phyloP scores from a whole-genome alignment of 1,140 invertebrate species.

The Diabrotica undecimpunctata region DNA sequence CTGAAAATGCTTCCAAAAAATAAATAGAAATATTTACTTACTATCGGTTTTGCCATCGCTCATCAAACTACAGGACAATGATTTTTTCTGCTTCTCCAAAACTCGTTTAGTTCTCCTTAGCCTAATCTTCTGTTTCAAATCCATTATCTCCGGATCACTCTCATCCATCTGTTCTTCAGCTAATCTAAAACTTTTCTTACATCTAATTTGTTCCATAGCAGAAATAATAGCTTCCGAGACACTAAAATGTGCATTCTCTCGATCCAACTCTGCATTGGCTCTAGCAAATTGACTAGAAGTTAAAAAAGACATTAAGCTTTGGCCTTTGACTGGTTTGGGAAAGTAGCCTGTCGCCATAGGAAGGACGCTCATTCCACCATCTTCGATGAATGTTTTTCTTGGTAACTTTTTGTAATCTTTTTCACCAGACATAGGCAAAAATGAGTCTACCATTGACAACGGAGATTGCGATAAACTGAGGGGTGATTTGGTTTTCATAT shows the following conservation, averaged over 20 bases:
- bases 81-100: slow-evolving; percentile 48
- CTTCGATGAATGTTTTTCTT: slow-evolving; percentile 63
- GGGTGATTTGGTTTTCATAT: slow-evolving; percentile 16
- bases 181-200: slow-evolving; percentile 43
- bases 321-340: slow-evolving; percentile 64
- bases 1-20: too few species aligned
- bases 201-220: slow-evolving; percentile 71
- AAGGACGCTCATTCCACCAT: slow-evolving; percentile 55
- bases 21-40: slow-evolving; percentile 42
- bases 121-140: slow-evolving; percentile 63
- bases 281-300: slow-evolving; percentile 67
- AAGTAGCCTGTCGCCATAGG: slow-evolving; percentile 60
- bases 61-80: slow-evolving; percentile 38
- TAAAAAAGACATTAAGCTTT: slow-evolving; percentile 71
- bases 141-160: slow-evolving; percentile 66
- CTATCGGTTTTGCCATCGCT: slow-evolving; percentile 60
- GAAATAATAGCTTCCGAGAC: slow-evolving; percentile 82
- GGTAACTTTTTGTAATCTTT: slow-evolving; percentile 53
- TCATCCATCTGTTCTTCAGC: slow-evolving; percentile 56
- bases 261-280: slow-evolving; percentile 73
- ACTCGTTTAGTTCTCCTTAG: slow-evolving; percentile 55
- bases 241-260: slow-evolving; percentile 84
- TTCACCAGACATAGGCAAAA: slow-evolving; percentile 50
- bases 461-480: slow-evolving; percentile 27
- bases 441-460: slow-evolving; percentile 39